phyloP scores from a whole-genome alignment of 2,797 vertebrate genomes.

The Florisuga fusca region DNA sequence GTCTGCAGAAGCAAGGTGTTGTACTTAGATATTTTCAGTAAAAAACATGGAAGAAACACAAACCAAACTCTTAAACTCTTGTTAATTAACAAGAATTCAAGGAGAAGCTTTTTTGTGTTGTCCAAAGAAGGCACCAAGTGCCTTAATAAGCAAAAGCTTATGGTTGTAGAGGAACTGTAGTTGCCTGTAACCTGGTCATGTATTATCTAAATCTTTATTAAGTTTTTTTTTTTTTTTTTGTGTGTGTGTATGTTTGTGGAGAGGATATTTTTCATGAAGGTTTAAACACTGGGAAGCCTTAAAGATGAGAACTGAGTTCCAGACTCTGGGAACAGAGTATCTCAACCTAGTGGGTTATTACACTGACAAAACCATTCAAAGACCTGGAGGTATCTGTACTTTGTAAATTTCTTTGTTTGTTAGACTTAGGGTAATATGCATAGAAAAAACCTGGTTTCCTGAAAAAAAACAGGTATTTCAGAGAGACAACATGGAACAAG shows the following conservation, averaged over 20 bases:
- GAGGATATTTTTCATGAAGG: background rate
- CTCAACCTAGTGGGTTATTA: background rate
- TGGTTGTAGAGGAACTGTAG: background rate
- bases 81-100: background rate
- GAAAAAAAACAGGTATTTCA: background rate
- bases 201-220: background rate
- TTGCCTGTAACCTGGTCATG: background rate
- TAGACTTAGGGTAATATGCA: background rate
- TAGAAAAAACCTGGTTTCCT: background rate
- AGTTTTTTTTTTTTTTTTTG: background rate
- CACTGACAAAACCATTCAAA: background rate
- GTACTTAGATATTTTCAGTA: background rate
- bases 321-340: background rate
- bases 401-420: background rate
- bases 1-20: background rate
- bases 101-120: background rate
- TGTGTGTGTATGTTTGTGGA: too few relatives aligned
- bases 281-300: background rate
- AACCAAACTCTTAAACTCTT: background rate
- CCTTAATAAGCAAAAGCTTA: background rate
- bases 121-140: background rate
- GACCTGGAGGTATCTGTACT: background rate
- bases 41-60: rapidly evolving
- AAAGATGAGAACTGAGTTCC: background rate
- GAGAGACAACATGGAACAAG: background rate